A percentile compares a stretch with the other conserved stretches of the same genome.
phyloP scores from a whole-genome alignment of 2,888 invertebrate species.

The Osmoderma eremita region DNA sequence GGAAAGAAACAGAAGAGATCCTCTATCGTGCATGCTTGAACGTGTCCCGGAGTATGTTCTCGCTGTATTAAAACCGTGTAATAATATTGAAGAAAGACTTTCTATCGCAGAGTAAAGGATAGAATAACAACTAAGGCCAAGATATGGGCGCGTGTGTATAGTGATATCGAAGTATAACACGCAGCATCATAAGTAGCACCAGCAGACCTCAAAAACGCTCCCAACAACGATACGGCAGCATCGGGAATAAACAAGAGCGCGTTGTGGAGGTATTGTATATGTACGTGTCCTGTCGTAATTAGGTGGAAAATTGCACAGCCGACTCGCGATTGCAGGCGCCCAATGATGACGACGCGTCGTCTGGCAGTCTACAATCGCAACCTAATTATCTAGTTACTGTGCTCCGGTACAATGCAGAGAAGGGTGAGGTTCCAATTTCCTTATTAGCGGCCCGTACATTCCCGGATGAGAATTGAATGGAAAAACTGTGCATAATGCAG shows the following conservation, averaged over 20 bases:
- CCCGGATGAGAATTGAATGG: too few relatives aligned
- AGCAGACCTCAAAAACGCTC: background rate
- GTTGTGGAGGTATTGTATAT: conserved; percentile 36
- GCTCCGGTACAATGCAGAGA: too few relatives aligned
- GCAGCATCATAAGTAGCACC: background rate
- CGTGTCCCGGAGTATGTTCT: too few relatives aligned
- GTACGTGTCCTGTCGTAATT: conserved; percentile 42
- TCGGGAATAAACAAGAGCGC: conserved; percentile 5
- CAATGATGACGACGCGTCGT: conserved; percentile 18
- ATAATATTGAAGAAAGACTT: too few relatives aligned
- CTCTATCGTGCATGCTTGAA: too few relatives aligned
- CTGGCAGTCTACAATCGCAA: conserved; percentile 29
- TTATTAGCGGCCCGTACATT: too few relatives aligned
- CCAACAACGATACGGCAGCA: background rate
- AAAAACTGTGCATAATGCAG: too few relatives aligned
- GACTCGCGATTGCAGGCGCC: conserved; percentile 24
- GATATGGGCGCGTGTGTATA: background rate
- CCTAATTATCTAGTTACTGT: conserved; percentile 23
- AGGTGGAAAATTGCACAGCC: conserved; percentile 36
- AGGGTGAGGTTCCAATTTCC: too few relatives aligned
- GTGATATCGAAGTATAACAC: background rate
- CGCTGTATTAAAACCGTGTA: too few relatives aligned
- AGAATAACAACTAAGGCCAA: background rate
- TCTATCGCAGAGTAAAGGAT: too few relatives aligned
- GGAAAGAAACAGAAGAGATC: too few relatives aligned